Evolutionary conservation across 2,888 invertebrate species (phyloP), one percentile per base, ranked within the genome.

Genomic region (Agrotis ipsilon): DNA sequence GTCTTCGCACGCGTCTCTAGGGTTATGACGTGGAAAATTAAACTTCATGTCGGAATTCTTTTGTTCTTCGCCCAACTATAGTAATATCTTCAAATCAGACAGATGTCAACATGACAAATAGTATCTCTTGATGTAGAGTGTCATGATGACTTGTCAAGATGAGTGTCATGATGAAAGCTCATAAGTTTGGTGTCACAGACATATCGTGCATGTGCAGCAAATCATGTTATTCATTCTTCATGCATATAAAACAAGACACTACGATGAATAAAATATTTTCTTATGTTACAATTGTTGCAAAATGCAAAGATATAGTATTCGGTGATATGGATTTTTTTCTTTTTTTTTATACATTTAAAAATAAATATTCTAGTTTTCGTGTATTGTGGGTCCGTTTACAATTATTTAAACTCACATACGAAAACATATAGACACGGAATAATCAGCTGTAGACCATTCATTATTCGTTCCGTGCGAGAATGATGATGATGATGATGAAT

Each of bases 61-160:
- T 39, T 21, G 39, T 19, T 7, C 16, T 6, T 21, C 1, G 11
- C 13, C 39, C 18, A 9, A 27, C 1, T 7, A 43, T 16, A 45
- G 16, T 14, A 45, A 46, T 27, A 9, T 54, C 2, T 73, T 24
- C 13, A 46, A 75, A 24, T 24, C 39, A 39, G 3, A 14, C 18
- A 55, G 24, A 18, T 48, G 18, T 76, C 16, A 27, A 16, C 74
- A 64, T 72, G 43, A 46, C 19, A 32, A 39, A 39, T 39, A 2
- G 24, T 19, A 61, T 46, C 18, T 43, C 11, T 19, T 18, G 4
- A 59, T 46, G 24, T 43, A 1, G 3, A 39, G 27, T 32, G 21
- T 80, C 54, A 69, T 1, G 49, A 46, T 80, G 70, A 76, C 70
- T 76, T 32, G n/a, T n/a, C n/a, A n/a, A n/a, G n/a, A n/a, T n/a